Evolutionary conservation across 2,888 invertebrate genomes (phyloP).

Genomic region (Lasius platythorax): DNA sequence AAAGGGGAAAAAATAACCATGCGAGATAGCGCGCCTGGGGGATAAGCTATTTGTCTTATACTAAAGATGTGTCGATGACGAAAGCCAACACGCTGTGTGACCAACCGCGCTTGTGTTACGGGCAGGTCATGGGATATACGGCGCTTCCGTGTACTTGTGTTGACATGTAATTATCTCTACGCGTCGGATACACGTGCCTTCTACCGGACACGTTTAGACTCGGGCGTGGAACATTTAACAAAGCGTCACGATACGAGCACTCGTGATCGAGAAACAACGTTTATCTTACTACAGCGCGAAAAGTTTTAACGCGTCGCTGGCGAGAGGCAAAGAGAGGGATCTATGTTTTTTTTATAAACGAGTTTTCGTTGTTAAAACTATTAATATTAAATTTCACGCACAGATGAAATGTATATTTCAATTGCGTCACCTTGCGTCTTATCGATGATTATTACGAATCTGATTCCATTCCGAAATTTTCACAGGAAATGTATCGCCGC

Average conservation of each 20-base stretch:
- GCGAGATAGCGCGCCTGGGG: background rate
- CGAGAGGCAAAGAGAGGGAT: background rate
- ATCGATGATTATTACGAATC: background rate
- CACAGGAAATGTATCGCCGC: background rate
- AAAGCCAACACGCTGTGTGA: background rate
- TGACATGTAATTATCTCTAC: slow-evolving; percentile 74
- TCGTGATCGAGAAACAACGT: slow-evolving; percentile 22
- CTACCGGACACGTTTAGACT: slow-evolving; percentile 59
- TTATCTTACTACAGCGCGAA: slow-evolving; percentile 12
- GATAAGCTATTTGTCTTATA: background rate
- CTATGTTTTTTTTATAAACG: background rate
- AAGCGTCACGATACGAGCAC: background rate
- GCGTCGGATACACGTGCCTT: slow-evolving; percentile 69
- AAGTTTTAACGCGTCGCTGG: background rate
- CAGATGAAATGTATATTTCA: background rate
- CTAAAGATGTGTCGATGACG: slow-evolving; percentile 2
- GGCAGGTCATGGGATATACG: slow-evolving; percentile 19
- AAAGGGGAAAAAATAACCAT: background rate
- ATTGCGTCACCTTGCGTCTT: background rate
- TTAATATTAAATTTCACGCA: background rate
- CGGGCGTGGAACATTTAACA: slow-evolving; percentile 40
- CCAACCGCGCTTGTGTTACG: slow-evolving; percentile 4
- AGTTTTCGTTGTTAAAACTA: background rate
- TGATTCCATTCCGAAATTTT: background rate
- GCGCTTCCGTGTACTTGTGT: slow-evolving; percentile 59